A percentile compares a stretch with the other conserved stretches of the same genome.
Conservation (phyloP, 2,888 invertebrate species). For the Ichneumoninae sp. region DNA sequence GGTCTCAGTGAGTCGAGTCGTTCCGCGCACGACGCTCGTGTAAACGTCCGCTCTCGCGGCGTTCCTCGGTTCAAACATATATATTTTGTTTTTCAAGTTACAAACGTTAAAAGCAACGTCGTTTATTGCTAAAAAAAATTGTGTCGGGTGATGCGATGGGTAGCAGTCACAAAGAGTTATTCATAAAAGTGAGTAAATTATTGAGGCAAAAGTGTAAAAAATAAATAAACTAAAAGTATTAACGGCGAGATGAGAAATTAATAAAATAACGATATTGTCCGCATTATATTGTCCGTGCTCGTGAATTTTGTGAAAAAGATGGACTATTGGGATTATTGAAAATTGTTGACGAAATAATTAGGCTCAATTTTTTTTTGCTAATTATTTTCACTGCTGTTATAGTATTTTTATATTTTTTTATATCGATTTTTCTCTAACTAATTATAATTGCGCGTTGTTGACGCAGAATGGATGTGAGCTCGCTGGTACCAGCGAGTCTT, state of each 20-base stretch:
- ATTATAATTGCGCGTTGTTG: conserved; percentile 19
- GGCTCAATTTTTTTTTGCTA: neutral
- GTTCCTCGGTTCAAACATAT: conserved; percentile 17
- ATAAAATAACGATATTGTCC: conserved; percentile 11
- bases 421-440: neutral
- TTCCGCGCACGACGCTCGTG: conserved; percentile 63
- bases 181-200: conserved; percentile 70
- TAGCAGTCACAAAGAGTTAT: conserved; percentile 67
- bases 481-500: conserved; percentile 80
- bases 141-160: conserved; percentile 75
- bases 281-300: too few species aligned
- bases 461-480: conserved; percentile 80
- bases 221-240: neutral
- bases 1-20: conserved; percentile 61
- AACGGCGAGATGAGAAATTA: neutral
- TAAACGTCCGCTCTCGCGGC: conserved; percentile 32
- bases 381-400: neutral
- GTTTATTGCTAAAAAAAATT: conserved; percentile 27
- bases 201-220: neutral
- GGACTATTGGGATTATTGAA: too few species aligned
- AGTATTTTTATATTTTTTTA: neutral
- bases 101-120: conserved; percentile 1
- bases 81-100: neutral
- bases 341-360: too few species aligned
- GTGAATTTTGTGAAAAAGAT: too few species aligned